Evolutionary conservation across 2,113 vertebrate genomes (phyloP), one percentile per base, ranked within the genome.

Genomic region (Brachirus orientalis): DNA sequence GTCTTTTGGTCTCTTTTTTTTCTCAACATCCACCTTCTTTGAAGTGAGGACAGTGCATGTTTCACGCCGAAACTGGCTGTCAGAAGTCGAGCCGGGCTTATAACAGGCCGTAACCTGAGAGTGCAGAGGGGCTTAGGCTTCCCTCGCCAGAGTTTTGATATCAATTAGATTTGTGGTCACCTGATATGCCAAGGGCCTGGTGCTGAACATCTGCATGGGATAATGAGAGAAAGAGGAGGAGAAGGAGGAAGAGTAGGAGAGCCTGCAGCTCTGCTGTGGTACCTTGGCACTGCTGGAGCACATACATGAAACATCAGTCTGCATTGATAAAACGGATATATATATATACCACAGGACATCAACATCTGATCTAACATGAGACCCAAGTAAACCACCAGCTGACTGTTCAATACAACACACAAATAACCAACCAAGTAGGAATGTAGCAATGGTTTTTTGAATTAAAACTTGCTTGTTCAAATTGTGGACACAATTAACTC

Each of bases 151-250:
- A 85, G 88, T 89, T 90, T 91, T 91, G 79, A 91, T 92, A 91
- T 93, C 82, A 86, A 89, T 92, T 92, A 90, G 88, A 89, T 89
- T 87, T 88, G 80, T 71, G 61, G 88, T 72, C 71, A 92, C 76
- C 81, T 85, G 89, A 92, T 90, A 89, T 64, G 3, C 61, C 5
- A 10, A 74, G 59, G 59, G 79, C 67, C 57, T n/a, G 13, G 44
- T 41, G 16, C 56, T 57, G 69, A 90, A 91, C 90, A 93, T 91
- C 90, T 91, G 88, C 81, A 86, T 38, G 35, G 86, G 85, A 86
- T 90, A 87, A 89, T 87, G 78, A 89, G 78, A 72, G 35, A 38
- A 65, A 45, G 68, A 51, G 18, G 52, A 38, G 14, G 47, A 63
- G 44, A 68, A 51, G 18, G 60, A 38, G 16, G 65, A 14, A 47